Conservation (phyloP, 2,797 vertebrate genomes). For the Pseudomugil gertrudae region DNA sequence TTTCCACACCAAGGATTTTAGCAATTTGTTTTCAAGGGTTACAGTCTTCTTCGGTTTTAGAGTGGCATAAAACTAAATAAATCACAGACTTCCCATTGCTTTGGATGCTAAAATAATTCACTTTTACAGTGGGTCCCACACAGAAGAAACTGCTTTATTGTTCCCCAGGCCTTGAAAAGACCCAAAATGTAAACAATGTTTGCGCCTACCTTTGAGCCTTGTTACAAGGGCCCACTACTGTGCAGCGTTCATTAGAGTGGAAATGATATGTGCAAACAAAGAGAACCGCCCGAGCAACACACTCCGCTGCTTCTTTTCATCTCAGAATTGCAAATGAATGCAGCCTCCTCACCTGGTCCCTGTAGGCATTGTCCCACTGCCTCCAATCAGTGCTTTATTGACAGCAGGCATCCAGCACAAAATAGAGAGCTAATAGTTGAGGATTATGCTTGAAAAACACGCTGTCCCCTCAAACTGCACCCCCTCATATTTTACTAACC, state of each 20-base stretch:
- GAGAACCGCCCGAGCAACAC: conserved; percentile 69
- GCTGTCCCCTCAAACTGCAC: conserved; percentile 30
- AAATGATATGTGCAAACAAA: conserved; percentile 85
- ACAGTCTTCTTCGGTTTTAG: conserved; percentile 34
- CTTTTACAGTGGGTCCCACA: conserved; percentile 42
- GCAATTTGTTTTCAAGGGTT: conserved; percentile 59
- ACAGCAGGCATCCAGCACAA: conserved; percentile 68
- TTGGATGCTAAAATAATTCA: conserved; percentile 31
- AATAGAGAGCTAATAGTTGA: conserved; percentile 62
- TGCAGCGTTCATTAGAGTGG: conserved; percentile 78
- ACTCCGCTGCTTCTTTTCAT: conserved; percentile 70
- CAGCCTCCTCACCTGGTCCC: conserved; percentile 80
- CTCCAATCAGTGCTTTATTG: conserved; percentile 78
- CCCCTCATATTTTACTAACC: conserved; percentile 50
- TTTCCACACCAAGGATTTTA: conserved; percentile 55
- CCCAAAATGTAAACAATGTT: conserved; percentile 77
- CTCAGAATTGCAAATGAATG: conserved; percentile 82
- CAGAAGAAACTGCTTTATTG: conserved; percentile 38
- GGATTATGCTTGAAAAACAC: conserved; percentile 71
- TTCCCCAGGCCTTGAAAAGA: conserved; percentile 52
- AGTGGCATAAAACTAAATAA: conserved; percentile 45
- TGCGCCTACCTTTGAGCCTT: conserved; percentile 70
- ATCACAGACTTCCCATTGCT: conserved; percentile 54
- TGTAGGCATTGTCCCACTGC: conserved; percentile 71
- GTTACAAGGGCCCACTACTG: conserved; percentile 71